These are phyloP conservation scores for Sceloporus tristichus DNA, from an alignment of 2,113 vertebrate genomes.

Conservation along the genomic window DNA sequence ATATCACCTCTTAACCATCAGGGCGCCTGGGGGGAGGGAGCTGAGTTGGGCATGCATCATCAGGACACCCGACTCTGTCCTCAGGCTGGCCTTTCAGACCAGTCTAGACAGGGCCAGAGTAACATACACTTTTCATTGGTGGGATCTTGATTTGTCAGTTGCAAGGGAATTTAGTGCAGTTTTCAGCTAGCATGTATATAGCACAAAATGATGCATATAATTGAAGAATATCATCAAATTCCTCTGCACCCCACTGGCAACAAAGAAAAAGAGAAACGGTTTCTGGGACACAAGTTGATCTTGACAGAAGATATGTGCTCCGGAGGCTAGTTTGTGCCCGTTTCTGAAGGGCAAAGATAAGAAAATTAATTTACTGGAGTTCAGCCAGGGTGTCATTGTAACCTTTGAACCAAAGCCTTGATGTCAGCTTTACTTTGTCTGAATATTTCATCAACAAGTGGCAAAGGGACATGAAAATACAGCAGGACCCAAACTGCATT, in stretches of 20 bases:
- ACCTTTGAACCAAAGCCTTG: constrained; percentile 38
- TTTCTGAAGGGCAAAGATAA: constrained; percentile 73
- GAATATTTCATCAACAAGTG: constrained; percentile 49
- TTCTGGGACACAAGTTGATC: constrained; percentile 19
- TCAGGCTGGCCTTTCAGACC: no score
- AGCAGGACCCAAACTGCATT: constrained; percentile 55
- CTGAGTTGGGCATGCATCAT: no score
- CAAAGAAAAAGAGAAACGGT: constrained; percentile 41
- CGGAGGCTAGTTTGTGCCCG: constrained; percentile 57
- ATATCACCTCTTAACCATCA: no score
- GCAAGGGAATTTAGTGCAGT: background rate
- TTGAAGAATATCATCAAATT: constrained; percentile 44
- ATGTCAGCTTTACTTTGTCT: constrained; percentile 44
- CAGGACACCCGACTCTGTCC: no score
- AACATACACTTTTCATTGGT: background rate
- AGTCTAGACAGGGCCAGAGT: no score
- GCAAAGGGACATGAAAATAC: constrained; percentile 57
- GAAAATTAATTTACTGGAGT: constrained; percentile 69
- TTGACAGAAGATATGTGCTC: constrained; percentile 44
- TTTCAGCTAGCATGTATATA: constrained; percentile 20
- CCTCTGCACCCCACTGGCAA: constrained; percentile 28
- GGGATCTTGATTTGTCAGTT: background rate
- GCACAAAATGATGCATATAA: background rate
- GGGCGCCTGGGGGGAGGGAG: no score
- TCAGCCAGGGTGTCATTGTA: constrained; percentile 39